phyloP scores from a whole-genome alignment of 2,113 vertebrate species.

The Natator depressus region DNA sequence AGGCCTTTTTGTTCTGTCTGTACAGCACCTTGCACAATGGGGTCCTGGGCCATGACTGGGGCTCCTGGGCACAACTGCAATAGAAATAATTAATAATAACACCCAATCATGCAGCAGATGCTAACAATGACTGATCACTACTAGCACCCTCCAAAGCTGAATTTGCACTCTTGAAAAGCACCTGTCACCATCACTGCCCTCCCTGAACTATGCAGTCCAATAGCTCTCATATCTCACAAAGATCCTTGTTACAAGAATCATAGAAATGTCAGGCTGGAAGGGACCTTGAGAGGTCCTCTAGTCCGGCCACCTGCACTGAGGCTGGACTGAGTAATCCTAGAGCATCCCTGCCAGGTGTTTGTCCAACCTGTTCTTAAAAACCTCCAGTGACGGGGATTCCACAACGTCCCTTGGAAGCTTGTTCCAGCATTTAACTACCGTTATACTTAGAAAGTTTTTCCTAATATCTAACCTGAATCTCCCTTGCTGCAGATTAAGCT shows the following conservation, averaged over 20 bases:
- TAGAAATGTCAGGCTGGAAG: not conserved
- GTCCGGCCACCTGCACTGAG: not conserved
- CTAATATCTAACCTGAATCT: no score
- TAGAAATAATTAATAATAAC: no score
- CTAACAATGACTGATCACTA: not conserved
- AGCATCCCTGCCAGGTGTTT: not conserved
- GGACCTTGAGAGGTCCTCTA: not conserved
- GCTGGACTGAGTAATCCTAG: no score
- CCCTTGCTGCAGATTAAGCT: no score
- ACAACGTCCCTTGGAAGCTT: no score
- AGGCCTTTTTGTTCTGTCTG: no score
- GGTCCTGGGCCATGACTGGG: no score
- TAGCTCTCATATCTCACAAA: not conserved
- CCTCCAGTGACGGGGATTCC: not conserved
- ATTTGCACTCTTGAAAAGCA: not conserved
- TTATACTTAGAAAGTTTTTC: no score
- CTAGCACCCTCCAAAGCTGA: not conserved
- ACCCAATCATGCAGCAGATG: not conserved
- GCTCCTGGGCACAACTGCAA: no score
- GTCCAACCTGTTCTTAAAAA: not conserved
- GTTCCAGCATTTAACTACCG: no score
- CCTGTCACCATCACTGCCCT: not conserved
- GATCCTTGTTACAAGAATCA: not conserved
- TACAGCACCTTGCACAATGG: no score
- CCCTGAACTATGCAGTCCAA: not conserved